phyloP scores from a whole-genome alignment of 2,113 vertebrate species.

The Proterorhinus semilunaris region DNA sequence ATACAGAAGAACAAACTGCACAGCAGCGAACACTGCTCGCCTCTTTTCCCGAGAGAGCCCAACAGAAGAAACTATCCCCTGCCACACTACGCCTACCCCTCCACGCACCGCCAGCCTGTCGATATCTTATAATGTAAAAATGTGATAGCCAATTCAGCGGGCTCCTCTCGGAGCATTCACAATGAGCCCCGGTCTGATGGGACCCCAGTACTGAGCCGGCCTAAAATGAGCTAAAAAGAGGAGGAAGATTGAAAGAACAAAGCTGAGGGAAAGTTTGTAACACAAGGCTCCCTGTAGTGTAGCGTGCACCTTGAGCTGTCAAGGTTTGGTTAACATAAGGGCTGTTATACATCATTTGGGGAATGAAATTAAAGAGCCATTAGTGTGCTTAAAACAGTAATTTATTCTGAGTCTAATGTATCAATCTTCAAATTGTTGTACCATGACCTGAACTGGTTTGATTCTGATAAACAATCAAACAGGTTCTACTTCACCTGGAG shows the following conservation, averaged over 20 bases:
- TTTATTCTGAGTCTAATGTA: too few species aligned
- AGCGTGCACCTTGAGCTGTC: too few species aligned
- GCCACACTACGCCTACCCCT: conserved; percentile 23
- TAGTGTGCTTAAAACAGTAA: too few species aligned
- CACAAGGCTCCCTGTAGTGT: conserved; percentile 29
- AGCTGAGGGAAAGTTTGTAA: conserved; percentile 17
- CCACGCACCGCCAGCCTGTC: conserved; percentile 55
- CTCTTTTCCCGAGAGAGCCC: conserved; percentile 23
- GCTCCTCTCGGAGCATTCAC: conserved; percentile 53
- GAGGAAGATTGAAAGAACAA: conserved; percentile 19
- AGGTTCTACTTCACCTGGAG: too few species aligned
- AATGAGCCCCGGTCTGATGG: conserved; percentile 51
- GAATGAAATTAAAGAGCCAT: too few species aligned
- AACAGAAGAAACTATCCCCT: conserved; percentile 24
- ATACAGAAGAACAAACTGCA: conserved; percentile 38
- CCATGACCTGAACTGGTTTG: too few species aligned
- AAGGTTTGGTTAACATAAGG: too few species aligned
- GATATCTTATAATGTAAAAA: conserved; percentile 73
- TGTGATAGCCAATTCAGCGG: conserved; percentile 67
- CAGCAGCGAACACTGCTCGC: conserved; percentile 36
- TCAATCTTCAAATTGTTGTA: too few species aligned
- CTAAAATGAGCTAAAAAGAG: conserved; percentile 42
- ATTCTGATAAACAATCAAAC: too few species aligned
- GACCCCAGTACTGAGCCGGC: conserved; percentile 37
- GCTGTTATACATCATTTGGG: too few species aligned